These are phyloP conservation scores for Meiosimyza decipiens DNA, from an alignment of 2,888 invertebrate genomes.

Conservation along the genomic window DNA sequence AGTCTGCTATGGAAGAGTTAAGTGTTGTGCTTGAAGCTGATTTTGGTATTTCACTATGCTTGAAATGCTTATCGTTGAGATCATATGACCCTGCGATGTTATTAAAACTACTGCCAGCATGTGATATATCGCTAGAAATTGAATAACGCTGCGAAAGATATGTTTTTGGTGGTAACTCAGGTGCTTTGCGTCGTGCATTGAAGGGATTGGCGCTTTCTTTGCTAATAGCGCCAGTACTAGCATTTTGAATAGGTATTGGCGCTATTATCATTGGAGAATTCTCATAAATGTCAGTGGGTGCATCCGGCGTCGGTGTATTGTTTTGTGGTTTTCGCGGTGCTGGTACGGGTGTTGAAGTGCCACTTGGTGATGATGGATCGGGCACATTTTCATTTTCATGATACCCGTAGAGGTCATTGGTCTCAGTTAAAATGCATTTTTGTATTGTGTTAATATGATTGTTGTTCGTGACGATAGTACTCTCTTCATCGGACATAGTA, in stretches of 20 bases:
- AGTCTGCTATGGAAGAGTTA: slow-evolving; percentile 55
- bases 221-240: slow-evolving; percentile 47
- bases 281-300: slow-evolving; percentile 43
- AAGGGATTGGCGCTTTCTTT: slow-evolving; percentile 43
- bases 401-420: slow-evolving; percentile 57
- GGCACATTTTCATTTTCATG: slow-evolving; percentile 62
- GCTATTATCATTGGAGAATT: slow-evolving; percentile 34
- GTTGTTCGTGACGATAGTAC: slow-evolving; percentile 30
- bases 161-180: slow-evolving; percentile 55
- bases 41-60: slow-evolving; percentile 50
- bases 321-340: slow-evolving; percentile 59
- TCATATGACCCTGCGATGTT: slow-evolving; percentile 28
- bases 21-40: slow-evolving; percentile 57
- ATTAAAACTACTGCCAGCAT: slow-evolving; percentile 30
- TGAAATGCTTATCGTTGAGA: slow-evolving; percentile 43
- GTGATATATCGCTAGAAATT: slow-evolving; percentile 58
- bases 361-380: slow-evolving; percentile 18
- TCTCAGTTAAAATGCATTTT: slow-evolving; percentile 52
- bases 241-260: slow-evolving; percentile 5
- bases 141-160: slow-evolving; percentile 54
- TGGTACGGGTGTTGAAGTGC: slow-evolving; percentile 55
- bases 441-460: neutral
- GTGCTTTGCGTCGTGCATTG: slow-evolving; percentile 49
- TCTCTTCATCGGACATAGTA: slow-evolving; percentile 41
- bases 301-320: slow-evolving; percentile 43